Evolutionary conservation across 1,140 invertebrate genomes (phyloP).

Genomic region (Drosophila virilis): DNA sequence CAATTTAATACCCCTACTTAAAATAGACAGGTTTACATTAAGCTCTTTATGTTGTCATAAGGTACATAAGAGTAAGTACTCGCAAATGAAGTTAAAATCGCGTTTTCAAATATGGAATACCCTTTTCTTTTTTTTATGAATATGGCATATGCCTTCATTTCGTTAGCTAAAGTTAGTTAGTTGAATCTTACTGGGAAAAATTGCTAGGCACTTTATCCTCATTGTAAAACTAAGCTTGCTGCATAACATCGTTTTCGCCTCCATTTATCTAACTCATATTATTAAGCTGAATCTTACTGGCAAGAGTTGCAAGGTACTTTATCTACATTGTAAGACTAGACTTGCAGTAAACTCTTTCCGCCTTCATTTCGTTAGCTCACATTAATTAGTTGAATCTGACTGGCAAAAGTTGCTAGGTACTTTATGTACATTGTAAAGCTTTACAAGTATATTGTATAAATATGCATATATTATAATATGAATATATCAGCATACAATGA

Average conservation of each 20-base stretch:
- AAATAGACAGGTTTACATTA: neutral
- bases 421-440: neutral
- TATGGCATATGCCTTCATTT: no score
- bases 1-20: neutral
- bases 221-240: neutral
- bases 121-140: no score
- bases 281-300: neutral
- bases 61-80: neutral
- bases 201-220: neutral
- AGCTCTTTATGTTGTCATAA: constrained; percentile 5
- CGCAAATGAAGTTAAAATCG: neutral
- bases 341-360: no score
- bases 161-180: no score
- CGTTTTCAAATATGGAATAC: neutral
- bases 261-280: no score
- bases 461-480: no score
- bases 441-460: no score
- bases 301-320: neutral
- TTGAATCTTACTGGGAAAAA: neutral
- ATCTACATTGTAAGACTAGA: neutral
- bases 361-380: no score
- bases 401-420: neutral
- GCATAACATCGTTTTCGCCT: no score
- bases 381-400: neutral
- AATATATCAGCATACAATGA: no score